phyloP scores from a whole-genome alignment of 2,113 vertebrate genomes.

The Danio rerio region DNA sequence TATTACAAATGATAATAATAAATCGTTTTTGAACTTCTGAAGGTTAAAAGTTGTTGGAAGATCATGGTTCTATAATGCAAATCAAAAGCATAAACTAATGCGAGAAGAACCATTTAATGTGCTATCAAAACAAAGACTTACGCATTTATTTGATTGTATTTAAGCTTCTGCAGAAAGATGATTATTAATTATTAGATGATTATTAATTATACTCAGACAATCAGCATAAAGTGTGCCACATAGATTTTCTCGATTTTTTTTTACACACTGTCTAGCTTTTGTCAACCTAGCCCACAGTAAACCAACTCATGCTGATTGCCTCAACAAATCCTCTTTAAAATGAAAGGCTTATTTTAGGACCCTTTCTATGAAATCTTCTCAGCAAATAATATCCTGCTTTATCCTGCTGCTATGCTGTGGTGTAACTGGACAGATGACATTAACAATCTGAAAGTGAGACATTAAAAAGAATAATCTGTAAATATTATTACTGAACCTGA shows the following conservation, averaged over 20 bases:
- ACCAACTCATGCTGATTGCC: constrained; percentile 26
- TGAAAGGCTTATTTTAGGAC: constrained; percentile 27
- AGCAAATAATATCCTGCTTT: constrained; percentile 26
- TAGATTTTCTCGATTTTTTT: background rate
- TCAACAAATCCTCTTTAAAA: constrained; percentile 31
- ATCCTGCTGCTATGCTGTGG: constrained; percentile 6
- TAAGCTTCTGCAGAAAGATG: constrained; percentile 1
- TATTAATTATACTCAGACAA: constrained; percentile 23
- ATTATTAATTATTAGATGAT: constrained; percentile 29
- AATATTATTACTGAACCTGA: background rate
- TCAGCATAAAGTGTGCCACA: background rate
- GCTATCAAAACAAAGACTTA: background rate
- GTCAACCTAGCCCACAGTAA: background rate
- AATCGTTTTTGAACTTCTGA: too few species aligned
- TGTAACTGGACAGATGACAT: background rate
- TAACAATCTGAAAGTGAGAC: constrained; percentile 1
- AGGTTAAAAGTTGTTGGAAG: too few species aligned
- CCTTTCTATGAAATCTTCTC: constrained; percentile 20
- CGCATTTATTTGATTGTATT: background rate
- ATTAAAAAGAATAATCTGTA: background rate
- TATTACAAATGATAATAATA: too few species aligned
- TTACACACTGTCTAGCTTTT: background rate
- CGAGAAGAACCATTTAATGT: background rate
- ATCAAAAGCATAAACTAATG: too few species aligned
- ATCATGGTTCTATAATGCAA: too few species aligned